Conservation (phyloP, 2,888 invertebrate species). For the Trisateles emortualis region DNA sequence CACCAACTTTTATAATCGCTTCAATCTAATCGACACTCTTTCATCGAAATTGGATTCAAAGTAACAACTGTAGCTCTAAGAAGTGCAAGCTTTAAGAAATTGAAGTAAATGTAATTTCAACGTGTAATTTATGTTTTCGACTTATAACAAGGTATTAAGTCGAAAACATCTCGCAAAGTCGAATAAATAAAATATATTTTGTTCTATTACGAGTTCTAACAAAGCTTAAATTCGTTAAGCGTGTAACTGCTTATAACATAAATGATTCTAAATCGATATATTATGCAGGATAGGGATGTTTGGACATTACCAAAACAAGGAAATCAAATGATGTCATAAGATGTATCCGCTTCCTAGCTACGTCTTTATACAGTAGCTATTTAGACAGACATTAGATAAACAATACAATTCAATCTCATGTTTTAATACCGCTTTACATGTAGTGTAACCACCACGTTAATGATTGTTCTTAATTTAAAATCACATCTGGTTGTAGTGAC, state of each 20-base stretch:
- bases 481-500: slow-evolving; percentile 12
- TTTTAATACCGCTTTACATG: slow-evolving; percentile 8
- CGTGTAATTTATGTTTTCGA: no score
- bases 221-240: no score
- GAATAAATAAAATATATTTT: no score
- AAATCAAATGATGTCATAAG: slow-evolving; percentile 36
- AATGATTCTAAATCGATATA: slow-evolving; percentile 17
- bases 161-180: no score
- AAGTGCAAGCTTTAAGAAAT: background rate
- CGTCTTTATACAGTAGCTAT: slow-evolving; percentile 23
- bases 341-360: slow-evolving; percentile 29
- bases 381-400: slow-evolving; percentile 4
- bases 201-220: no score
- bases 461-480: slow-evolving; percentile 5
- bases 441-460: slow-evolving; percentile 8
- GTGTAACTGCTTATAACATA: background rate
- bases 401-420: slow-evolving; percentile 6
- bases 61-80: background rate
- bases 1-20: slow-evolving; percentile 48
- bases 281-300: slow-evolving; percentile 42
- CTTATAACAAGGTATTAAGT: no score
- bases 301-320: slow-evolving; percentile 39
- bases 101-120: no score
- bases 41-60: slow-evolving; percentile 32
- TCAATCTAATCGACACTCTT: slow-evolving; percentile 31